These are phyloP conservation scores for Podotricha telesiphe DNA, from an alignment of 2,888 invertebrate genomes.

Conservation along the genomic window DNA sequence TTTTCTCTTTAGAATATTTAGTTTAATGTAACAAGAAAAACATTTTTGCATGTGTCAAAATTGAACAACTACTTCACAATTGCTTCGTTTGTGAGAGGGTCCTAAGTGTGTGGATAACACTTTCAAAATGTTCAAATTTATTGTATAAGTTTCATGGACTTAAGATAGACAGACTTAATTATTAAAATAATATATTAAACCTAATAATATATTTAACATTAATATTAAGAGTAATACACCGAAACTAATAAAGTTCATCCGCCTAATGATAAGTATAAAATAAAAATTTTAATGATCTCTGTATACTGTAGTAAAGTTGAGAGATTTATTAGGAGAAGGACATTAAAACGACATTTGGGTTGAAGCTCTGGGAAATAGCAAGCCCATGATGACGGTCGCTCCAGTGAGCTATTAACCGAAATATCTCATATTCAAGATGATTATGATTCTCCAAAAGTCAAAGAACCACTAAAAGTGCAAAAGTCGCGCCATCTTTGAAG, in stretches of 20 bases:
- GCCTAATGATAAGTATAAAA: constrained; percentile 35
- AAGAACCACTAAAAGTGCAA: constrained; percentile 56
- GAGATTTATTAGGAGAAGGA: constrained; percentile 68
- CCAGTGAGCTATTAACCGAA: constrained; percentile 67
- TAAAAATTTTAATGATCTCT: constrained; percentile 41
- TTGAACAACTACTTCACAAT: too few relatives aligned
- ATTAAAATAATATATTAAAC: neutral
- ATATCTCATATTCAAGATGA: constrained; percentile 62
- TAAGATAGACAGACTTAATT: too few relatives aligned
- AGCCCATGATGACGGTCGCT: constrained; percentile 69
- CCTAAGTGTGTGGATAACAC: too few relatives aligned
- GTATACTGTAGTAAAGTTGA: constrained; percentile 49
- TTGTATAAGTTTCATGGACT: too few relatives aligned
- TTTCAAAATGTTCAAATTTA: too few relatives aligned
- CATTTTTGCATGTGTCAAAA: too few relatives aligned
- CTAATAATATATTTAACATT: neutral
- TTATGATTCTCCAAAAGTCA: constrained; percentile 50
- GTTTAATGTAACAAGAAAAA: too few relatives aligned
- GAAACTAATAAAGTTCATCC: constrained; percentile 27
- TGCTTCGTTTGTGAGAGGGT: too few relatives aligned
- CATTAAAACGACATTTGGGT: constrained; percentile 63
- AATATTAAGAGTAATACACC: constrained; percentile 8
- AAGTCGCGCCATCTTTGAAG: constrained; percentile 50
- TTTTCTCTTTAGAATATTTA: too few relatives aligned
- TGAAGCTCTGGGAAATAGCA: constrained; percentile 67